Conservation (phyloP, 2,888 invertebrate species). For the Dynastes tityus region DNA sequence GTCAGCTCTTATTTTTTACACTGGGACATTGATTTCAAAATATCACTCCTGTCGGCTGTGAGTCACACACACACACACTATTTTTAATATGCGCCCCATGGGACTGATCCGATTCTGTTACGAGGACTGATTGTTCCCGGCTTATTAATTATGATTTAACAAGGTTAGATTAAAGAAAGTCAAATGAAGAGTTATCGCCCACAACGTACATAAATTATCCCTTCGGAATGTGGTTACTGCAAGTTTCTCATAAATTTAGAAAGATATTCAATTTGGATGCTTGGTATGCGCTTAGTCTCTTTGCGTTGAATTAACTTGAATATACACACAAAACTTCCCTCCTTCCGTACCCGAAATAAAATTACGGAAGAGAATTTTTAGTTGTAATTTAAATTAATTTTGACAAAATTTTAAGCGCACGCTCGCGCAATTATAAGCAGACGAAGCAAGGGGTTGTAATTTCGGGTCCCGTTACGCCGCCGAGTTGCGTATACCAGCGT, state of each 20-base stretch:
- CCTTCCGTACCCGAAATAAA: slow-evolving; percentile 37
- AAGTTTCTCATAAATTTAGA: slow-evolving; percentile 44
- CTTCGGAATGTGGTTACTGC: slow-evolving; percentile 19
- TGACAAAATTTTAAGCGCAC: slow-evolving; percentile 40
- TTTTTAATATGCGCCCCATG: too few relatives aligned
- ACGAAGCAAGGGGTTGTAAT: slow-evolving; percentile 39
- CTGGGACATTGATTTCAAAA: too few relatives aligned
- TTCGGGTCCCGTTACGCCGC: slow-evolving; percentile 5
- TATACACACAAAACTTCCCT: slow-evolving; percentile 36
- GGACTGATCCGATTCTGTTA: too few relatives aligned
- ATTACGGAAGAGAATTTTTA: slow-evolving; percentile 42
- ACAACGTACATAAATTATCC: slow-evolving; percentile 29
- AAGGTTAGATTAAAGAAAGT: neutral
- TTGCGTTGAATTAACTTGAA: slow-evolving; percentile 43
- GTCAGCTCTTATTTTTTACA: too few relatives aligned
- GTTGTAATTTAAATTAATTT: slow-evolving; percentile 48
- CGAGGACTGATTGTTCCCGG: too few relatives aligned
- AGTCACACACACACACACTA: too few relatives aligned
- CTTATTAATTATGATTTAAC: too few relatives aligned
- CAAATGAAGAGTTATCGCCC: slow-evolving; percentile 34
- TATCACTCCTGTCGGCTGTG: too few relatives aligned
- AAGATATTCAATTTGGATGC: slow-evolving; percentile 21
- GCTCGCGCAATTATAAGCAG: slow-evolving; percentile 31
- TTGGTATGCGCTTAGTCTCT: slow-evolving; percentile 28
- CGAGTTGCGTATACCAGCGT: neutral